Evolutionary conservation across 2,797 vertebrate species (phyloP), one percentile per base, ranked within the genome.

Genomic region (Sus cebifrons): DNA sequence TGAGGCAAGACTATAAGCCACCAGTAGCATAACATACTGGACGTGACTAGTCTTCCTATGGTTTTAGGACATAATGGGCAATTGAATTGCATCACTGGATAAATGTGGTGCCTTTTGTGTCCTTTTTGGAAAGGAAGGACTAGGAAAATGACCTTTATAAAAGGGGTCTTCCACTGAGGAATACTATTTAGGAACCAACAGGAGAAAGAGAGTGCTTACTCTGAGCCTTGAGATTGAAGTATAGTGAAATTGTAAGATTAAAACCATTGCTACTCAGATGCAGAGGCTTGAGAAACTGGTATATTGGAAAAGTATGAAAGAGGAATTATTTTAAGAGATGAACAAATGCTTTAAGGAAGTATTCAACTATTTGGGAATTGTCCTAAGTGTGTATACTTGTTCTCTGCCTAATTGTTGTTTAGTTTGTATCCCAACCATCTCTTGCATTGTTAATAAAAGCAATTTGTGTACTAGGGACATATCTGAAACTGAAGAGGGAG

Each of bases 341-440:
- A 91, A 89, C 27, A 86, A 36, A 89, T 67, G 25, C 65, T 91
- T 75, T 85, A 81, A 91, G 67, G 86, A 78, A 89, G 83, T 89
- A 62, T 56, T 90, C 56, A 88, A 67, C 70, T 92, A 11, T 64
- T 94, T 96, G 85, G 85, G 77, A 67, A 85, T 6, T 91, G 7
- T 92, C 32, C 32, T 32, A 78, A 95, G 82, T 86, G 27, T 36
- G 3, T 40, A 65, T 65, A 54, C 27, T 62, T 85, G 36, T 84
- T 96, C 36, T 21, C 86, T 95, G 25, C 62, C 44, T 83, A 64
- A 79, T 86, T 54, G n/a, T 85, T 96, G n/a, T 87, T 96, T 95
- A 82, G 17, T 94, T 78, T 92, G 54, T 91, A 52, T 89, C 40
- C 29, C 32, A 83, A 75, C 20, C 40, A 29, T 75, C 62, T 94